Evolutionary conservation across 2,797 vertebrate species (phyloP).

Genomic region (Mus minutoides): DNA sequence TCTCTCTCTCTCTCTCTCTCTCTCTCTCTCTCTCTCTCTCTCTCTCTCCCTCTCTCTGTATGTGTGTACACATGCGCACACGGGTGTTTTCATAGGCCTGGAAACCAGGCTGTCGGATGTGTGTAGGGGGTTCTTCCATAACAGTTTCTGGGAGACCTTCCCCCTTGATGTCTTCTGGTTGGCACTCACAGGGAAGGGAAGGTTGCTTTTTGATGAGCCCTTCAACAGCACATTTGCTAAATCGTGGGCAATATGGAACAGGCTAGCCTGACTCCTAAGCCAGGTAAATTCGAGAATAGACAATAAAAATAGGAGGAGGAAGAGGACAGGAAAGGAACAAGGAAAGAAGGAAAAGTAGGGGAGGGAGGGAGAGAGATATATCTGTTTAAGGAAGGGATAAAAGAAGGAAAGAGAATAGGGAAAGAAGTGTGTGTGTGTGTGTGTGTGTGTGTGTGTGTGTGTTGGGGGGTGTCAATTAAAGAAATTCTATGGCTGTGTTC

Average conservation of each 20-base stretch:
- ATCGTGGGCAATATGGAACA: neutral
- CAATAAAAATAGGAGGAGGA: neutral
- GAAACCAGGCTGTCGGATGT: conserved; percentile 24
- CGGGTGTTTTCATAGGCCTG: neutral
- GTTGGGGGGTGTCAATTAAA: neutral
- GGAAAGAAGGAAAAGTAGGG: neutral
- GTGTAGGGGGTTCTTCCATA: conserved; percentile 13
- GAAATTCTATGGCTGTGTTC: neutral
- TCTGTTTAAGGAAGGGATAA: too few species aligned
- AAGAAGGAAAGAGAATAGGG: neutral
- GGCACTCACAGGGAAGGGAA: neutral
- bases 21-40: too few species aligned
- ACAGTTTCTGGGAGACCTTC: neutral
- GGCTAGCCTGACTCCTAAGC: neutral
- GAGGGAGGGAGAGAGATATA: too few species aligned
- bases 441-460: too few species aligned
- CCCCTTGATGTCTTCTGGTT: neutral
- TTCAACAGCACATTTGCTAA: neutral
- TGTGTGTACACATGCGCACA: neutral
- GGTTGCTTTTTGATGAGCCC: neutral
- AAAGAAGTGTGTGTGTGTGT: neutral
- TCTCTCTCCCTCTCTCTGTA: too few species aligned
- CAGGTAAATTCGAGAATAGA: neutral
- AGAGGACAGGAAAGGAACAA: too few species aligned
- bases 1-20: too few species aligned